Conservation (phyloP, 2,113 vertebrate genomes). For the Aegithalos caudatus region DNA sequence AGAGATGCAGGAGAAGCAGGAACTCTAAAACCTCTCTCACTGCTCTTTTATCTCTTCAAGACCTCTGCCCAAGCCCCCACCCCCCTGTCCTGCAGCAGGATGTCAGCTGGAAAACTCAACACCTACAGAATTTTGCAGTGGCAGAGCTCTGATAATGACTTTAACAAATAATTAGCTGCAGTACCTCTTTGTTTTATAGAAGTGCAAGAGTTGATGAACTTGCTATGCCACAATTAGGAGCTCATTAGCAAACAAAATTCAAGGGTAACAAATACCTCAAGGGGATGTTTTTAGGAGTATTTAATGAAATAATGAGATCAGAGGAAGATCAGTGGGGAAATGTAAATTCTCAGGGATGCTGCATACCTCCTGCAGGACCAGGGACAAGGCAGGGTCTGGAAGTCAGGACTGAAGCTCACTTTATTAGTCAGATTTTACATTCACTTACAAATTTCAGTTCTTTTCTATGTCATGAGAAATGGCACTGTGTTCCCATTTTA, state of each 20-base stretch:
- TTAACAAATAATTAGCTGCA: conserved; percentile 27
- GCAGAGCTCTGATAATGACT: conserved; percentile 7
- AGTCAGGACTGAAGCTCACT: neutral
- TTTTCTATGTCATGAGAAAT: neutral
- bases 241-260: conserved; percentile 33
- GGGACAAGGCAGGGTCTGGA: neutral
- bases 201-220: conserved; percentile 11
- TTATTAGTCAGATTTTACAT: neutral
- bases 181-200: neutral
- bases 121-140: neutral
- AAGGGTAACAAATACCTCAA: neutral
- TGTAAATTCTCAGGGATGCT: neutral
- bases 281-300: neutral
- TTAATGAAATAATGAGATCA: neutral
- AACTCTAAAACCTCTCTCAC: neutral
- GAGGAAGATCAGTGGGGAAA: neutral
- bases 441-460: neutral
- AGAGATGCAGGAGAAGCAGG: neutral
- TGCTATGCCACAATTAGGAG: conserved; percentile 3
- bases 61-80: neutral
- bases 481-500: neutral
- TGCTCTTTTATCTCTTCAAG: neutral
- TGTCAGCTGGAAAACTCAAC: neutral
- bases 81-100: neutral
- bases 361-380: neutral